phyloP scores from a whole-genome alignment of 2,888 invertebrate species.

The Branchipolynoe longqiensis region DNA sequence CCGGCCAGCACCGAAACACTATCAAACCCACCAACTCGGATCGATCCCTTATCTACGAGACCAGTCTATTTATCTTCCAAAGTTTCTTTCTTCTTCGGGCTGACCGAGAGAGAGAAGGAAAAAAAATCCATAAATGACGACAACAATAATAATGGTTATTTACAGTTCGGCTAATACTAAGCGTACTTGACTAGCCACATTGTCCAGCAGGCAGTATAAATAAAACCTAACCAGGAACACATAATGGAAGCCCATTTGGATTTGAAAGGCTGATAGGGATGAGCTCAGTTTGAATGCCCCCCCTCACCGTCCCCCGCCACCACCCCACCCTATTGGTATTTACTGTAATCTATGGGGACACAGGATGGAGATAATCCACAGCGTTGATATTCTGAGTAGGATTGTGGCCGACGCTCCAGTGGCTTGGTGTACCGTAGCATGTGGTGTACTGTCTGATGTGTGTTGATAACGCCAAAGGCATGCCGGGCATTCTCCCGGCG shows the following conservation, averaged over 20 bases:
- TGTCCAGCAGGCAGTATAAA: neutral
- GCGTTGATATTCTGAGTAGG: conserved; percentile 45
- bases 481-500: neutral
- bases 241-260: neutral
- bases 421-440: neutral
- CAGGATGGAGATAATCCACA: conserved; percentile 39
- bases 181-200: neutral
- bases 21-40: conserved; percentile 16
- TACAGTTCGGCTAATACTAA: neutral
- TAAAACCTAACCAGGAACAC: neutral
- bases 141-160: conserved; percentile 27
- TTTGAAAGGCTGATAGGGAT: conserved; percentile 38
- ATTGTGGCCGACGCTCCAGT: conserved; percentile 19
- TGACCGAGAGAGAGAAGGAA: too few species aligned
- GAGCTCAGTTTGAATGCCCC: neutral
- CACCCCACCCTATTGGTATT: too few species aligned
- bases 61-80: neutral
- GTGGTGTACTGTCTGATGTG: neutral
- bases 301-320: neutral
- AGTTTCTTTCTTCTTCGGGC: conserved; percentile 1
- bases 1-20: conserved; percentile 38
- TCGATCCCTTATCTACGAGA: conserved; percentile 28
- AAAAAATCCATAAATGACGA: neutral
- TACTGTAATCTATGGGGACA: conserved; percentile 38
- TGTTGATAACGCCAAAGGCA: neutral